Evolutionary conservation across 2,888 invertebrate species (phyloP).

Genomic region (Synanthedon formicaeformis): DNA sequence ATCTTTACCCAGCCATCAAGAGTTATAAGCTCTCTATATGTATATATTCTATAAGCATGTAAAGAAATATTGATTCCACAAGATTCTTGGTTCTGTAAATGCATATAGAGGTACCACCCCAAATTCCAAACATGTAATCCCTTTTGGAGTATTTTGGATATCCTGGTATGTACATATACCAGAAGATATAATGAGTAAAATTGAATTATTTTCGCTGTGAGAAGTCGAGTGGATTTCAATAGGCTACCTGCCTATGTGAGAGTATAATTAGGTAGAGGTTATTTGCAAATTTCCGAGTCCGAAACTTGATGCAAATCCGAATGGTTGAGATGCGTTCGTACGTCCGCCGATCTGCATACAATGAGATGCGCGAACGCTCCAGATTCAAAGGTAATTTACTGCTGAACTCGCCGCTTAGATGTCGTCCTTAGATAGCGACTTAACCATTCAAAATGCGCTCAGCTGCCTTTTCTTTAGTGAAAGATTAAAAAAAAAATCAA

Average conservation of each 20-base stretch:
- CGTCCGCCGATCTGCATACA: slow-evolving; percentile 57
- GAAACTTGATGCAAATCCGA: slow-evolving; percentile 56
- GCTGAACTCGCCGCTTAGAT: slow-evolving; percentile 48
- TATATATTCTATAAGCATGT: too few species aligned
- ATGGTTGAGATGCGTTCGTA: slow-evolving; percentile 26
- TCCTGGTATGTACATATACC: too few species aligned
- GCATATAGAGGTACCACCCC: too few species aligned
- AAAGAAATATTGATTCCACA: too few species aligned
- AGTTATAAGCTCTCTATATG: too few species aligned
- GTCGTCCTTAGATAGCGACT: slow-evolving; percentile 53
- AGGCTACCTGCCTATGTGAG: background rate
- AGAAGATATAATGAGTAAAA: too few species aligned
- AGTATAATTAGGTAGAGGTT: slow-evolving; percentile 19
- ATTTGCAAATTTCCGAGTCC: slow-evolving; percentile 45
- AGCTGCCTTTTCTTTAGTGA: background rate
- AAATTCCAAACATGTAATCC: too few species aligned
- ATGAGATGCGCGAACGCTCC: slow-evolving; percentile 46
- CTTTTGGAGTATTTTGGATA: too few species aligned
- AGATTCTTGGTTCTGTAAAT: too few species aligned
- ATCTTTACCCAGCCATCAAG: too few species aligned
- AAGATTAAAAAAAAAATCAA: too few species aligned
- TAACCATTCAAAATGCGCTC: slow-evolving; percentile 1
- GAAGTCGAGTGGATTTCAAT: background rate
- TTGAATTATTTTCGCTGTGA: background rate
- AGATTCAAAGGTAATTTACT: slow-evolving; percentile 58